Evolutionary conservation across 2,888 invertebrate species (phyloP), one percentile per base, ranked within the genome.

Genomic region (Automeris io): DNA sequence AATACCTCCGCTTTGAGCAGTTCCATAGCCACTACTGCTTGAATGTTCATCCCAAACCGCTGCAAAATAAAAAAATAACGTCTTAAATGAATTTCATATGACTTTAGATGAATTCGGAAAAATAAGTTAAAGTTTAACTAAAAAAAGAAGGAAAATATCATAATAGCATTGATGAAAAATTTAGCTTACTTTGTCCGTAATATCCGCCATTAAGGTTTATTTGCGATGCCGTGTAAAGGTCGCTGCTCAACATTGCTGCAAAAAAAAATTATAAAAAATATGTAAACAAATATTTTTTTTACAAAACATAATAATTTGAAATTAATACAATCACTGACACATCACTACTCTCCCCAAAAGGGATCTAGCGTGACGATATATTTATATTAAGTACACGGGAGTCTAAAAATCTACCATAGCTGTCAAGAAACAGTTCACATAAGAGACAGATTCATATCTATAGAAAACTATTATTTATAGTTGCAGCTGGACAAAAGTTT

Each of bases 191-290:
- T 59, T 81, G 78, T 43, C 74, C 79, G 29, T 74, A 77, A 53
- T 79, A 79, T 31, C 73, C 74, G 6, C 65, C 58, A 3, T 63
- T 65, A 3, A 66, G 66, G 2, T 67, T 57, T 0, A 70, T 54
- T 48, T 77, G 67, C 0, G 67, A 56, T 2, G 58, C 65, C 4
- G 61, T 61, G 45, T 80, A 82, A 8, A 74, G 53, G 2, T 67
- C 75, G 29, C 68, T 78, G 58, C 58, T 75, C 42, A 62, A 46
- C 72, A 82, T 71, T 29, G 71, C 83, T 82, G 60, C 2, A 70
- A 70, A 39, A 35, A 41, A n/a, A 29, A n/a, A 29, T 29, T 29
- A n/a, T 16, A n/a, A 12, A 29, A 16, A 16, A 19, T 19, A 5
- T 19, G 6, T 19, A 19, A n/a, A n/a, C n/a, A n/a, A n/a, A n/a